Conservation (phyloP, 2,113 vertebrate species). For the Onychorhynchus coronatus region DNA sequence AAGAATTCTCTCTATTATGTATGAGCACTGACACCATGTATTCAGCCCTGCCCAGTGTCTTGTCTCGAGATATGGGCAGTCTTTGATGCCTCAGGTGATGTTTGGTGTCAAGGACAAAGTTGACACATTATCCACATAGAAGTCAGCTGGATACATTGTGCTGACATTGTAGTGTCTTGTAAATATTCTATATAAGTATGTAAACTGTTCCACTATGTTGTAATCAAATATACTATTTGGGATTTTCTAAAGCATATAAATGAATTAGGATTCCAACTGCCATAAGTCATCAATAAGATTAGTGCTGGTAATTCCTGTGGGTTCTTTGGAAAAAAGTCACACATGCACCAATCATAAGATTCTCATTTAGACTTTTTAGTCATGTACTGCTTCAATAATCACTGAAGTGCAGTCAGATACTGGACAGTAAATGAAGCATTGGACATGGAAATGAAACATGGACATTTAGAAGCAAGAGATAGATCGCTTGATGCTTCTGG, state of each 20-base stretch:
- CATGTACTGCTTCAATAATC: background rate
- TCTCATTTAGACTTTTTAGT: background rate
- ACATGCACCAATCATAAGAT: background rate
- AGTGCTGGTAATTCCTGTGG: background rate
- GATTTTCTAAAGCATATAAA: background rate
- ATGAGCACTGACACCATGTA: background rate
- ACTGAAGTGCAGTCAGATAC: background rate
- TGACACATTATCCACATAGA: background rate
- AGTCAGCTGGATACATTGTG: background rate
- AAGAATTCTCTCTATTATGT: background rate
- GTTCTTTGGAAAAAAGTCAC: background rate
- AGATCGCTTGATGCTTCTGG: background rate
- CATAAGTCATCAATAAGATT: background rate
- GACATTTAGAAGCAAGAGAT: background rate
- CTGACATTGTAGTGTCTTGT: background rate
- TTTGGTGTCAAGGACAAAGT: background rate
- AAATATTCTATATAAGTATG: background rate
- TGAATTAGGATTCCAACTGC: background rate
- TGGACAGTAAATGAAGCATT: background rate
- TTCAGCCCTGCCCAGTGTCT: background rate
- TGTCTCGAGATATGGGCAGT: background rate
- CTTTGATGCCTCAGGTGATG: background rate
- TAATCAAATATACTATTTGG: background rate
- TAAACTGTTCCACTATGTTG: background rate
- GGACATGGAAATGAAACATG: too few species aligned